A percentile compares a stretch with the other conserved stretches of the same genome.
Evolutionary conservation across 2,888 invertebrate species (phyloP).

Genomic region (Eudasyphora cyanicolor): DNA sequence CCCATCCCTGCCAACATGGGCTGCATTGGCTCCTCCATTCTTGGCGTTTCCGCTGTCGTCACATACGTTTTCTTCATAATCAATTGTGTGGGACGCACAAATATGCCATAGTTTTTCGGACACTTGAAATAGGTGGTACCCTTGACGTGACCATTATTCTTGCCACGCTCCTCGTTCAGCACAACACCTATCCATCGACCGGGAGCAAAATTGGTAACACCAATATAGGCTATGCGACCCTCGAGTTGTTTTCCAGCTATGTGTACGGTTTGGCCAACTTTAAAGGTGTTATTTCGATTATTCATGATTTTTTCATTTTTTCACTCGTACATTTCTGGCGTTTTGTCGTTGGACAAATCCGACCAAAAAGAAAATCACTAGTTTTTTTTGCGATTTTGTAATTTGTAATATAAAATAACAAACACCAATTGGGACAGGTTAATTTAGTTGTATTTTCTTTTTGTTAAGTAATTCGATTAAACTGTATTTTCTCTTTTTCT

Average conservation of each 20-base stretch:
- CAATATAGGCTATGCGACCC: constrained; percentile 94
- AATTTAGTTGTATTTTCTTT: constrained; percentile 1
- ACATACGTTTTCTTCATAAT: constrained; percentile 52
- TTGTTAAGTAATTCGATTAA: background rate
- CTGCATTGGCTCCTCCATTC: background rate
- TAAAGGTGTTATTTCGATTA: constrained; percentile 81
- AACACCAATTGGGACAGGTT: too few relatives aligned
- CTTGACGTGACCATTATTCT: constrained; percentile 97
- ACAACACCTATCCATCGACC: constrained; percentile 98
- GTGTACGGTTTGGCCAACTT: constrained; percentile 90
- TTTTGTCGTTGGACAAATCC: too few relatives aligned
- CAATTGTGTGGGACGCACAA: constrained; percentile 94
- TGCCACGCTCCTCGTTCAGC: constrained; percentile 95
- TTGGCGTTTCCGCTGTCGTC: constrained; percentile 32
- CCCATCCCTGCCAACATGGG: background rate
- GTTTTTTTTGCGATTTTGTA: background rate
- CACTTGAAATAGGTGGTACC: constrained; percentile 97
- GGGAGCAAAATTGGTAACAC: constrained; percentile 92
- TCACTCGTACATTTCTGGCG: constrained; percentile 30
- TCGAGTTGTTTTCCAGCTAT: constrained; percentile 91
- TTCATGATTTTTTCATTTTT: constrained; percentile 55
- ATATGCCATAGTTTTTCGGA: constrained; percentile 94
- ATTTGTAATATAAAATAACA: too few relatives aligned
- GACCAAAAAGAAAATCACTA: background rate
- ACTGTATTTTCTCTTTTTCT: background rate